Conservation (phyloP, 1,140 invertebrate species). For the Heliconius eleuchia region DNA sequence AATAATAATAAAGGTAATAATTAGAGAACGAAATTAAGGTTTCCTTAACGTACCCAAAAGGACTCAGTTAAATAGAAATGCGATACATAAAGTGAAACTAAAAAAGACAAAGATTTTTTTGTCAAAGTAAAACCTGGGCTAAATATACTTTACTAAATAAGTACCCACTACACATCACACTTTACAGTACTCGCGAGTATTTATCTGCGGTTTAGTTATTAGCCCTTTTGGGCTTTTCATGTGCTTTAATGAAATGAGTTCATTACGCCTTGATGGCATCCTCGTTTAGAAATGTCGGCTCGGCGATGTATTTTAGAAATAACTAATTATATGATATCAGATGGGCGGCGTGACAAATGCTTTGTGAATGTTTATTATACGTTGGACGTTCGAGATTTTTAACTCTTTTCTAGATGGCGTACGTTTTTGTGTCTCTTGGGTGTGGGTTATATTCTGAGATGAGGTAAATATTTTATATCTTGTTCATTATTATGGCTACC, state of each 20-base stretch:
- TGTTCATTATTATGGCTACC: no score
- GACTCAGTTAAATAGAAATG: no score
- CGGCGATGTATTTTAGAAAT: slow-evolving; percentile 7
- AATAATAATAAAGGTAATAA: no score
- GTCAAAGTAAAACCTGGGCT: no score
- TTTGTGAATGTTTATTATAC: neutral
- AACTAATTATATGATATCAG: slow-evolving; percentile 9
- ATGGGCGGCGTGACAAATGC: neutral
- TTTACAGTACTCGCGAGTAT: slow-evolving; percentile 30
- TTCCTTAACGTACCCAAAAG: no score
- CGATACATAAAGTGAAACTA: no score
- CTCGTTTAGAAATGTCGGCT: slow-evolving; percentile 15
- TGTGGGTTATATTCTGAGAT: no score
- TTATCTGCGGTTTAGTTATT: slow-evolving; percentile 39
- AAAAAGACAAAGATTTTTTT: no score
- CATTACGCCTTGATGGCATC: slow-evolving; percentile 22
- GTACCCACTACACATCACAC: slow-evolving; percentile 3
- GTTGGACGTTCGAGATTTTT: neutral
- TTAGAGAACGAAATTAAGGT: no score
- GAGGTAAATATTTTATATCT: no score
- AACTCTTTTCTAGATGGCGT: no score
- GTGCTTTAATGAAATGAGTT: slow-evolving; percentile 35
- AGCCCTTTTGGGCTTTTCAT: slow-evolving; percentile 35
- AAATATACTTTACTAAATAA: neutral
- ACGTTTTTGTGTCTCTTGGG: no score